Evolutionary conservation across 2,113 vertebrate genomes (phyloP), one percentile per base, ranked within the genome.

Genomic region (Fregata magnificens): DNA sequence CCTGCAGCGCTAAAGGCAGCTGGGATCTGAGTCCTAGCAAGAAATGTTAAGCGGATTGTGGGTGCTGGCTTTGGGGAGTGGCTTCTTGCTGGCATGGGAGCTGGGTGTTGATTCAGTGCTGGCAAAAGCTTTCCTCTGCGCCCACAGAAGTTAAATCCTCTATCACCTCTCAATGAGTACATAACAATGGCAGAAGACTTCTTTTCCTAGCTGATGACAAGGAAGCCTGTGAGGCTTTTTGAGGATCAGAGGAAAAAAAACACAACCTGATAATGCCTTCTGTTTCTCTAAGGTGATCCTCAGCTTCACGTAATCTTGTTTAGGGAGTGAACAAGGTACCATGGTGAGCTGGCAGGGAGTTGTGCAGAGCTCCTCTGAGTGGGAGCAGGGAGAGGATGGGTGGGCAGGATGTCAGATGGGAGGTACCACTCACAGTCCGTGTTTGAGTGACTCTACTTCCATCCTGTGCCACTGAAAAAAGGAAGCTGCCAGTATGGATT

Each of bases 261-360:
- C 56, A 74, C 42, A 50, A 72, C 72, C 32, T 66, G n/a, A 82
- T 79, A 88, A 91, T 32, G 38, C 65, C 56, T 84, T 59, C 86
- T 72, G 52, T 76, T 84, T 81, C 58, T 91, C 74, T 62, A 69
- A 94, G 86, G 81, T 82, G 81, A 96, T 82, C 66, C 66, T 95
- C 70, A 79, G 3, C 62, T 84, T 63, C 58, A 18, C 2, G 16
- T 79, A 87, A 62, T 67, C 70, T 65, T 82, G 76, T 66, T 14
- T 66, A 47, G 50, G 80, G 63, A 77, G 83, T 13, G 69, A 70
- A 65, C 0, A 9, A 91, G 89, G 76, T 29, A 38, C 32, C 36
- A n/a, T 0, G 6, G 77, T 61, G 77, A 87, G 77, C 52, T 84
- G 89, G 69, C 74, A 84, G 77, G 83, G 65, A 86, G 69, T 2